A percentile compares a stretch with the other conserved stretches of the same genome.
Evolutionary conservation across 2,888 invertebrate species (phyloP).

Genomic region (Sphaerophoria rueppellii): DNA sequence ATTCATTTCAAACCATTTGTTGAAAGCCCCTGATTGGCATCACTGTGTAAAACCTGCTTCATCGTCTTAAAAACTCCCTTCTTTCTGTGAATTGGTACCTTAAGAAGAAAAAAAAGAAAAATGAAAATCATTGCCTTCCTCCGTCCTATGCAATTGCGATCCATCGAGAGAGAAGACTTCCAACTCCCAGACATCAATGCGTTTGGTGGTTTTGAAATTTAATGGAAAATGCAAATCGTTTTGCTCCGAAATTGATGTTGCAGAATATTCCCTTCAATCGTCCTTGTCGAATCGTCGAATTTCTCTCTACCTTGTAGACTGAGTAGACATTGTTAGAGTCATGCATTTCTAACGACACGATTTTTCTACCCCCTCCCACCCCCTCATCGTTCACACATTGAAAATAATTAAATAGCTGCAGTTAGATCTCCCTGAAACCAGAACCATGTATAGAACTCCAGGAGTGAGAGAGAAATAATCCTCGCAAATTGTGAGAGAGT

Average conservation of each 20-base stretch:
- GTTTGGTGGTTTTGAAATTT: constrained; percentile 63
- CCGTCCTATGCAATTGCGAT: background rate
- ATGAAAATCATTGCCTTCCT: background rate
- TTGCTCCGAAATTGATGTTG: constrained; percentile 61
- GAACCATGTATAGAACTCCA: background rate
- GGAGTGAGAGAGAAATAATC: constrained; percentile 30
- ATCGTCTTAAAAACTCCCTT: too few relatives aligned
- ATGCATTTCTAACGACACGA: constrained; percentile 43
- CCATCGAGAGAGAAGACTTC: background rate
- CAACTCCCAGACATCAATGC: constrained; percentile 55
- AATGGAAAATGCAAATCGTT: constrained; percentile 72
- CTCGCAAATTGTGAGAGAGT: constrained; percentile 46
- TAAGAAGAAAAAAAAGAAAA: too few relatives aligned
- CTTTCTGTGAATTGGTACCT: too few relatives aligned
- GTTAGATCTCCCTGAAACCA: background rate
- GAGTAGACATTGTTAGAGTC: background rate
- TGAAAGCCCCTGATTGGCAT: too few relatives aligned
- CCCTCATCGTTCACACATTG: background rate
- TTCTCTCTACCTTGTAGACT: constrained; percentile 3
- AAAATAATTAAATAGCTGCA: constrained; percentile 56
- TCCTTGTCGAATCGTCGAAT: constrained; percentile 7
- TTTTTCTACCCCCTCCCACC: constrained; percentile 14
- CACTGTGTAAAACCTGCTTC: too few relatives aligned
- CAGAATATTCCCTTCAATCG: constrained; percentile 41
- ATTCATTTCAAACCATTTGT: too few relatives aligned